Conservation (phyloP, 2,113 vertebrate species). For the Microtus richardsoni region DNA sequence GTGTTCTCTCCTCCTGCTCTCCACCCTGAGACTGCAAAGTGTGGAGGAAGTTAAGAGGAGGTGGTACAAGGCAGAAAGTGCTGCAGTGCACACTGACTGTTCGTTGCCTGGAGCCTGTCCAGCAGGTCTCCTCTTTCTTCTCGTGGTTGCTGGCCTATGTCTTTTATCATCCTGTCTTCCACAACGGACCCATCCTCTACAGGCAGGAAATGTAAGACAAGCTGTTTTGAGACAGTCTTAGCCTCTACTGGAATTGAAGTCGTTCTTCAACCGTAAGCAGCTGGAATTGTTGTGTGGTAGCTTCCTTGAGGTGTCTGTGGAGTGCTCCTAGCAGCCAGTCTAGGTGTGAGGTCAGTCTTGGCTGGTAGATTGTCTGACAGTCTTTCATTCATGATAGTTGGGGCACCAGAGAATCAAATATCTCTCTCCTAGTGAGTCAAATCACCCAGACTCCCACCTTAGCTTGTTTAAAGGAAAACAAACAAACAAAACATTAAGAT, state of each 20-base stretch:
- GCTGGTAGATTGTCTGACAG: background rate
- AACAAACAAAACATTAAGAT: background rate
- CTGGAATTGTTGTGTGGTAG: background rate
- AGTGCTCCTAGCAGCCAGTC: background rate
- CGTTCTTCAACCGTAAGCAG: background rate
- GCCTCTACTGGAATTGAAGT: too few species aligned
- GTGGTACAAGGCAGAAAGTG: conserved; percentile 93
- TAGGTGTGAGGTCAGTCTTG: background rate
- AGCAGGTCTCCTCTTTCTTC: conserved; percentile 81
- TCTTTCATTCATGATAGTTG: background rate
- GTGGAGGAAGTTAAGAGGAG: conserved; percentile 93
- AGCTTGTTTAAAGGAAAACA: background rate
- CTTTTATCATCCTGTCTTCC: conserved; percentile 97
- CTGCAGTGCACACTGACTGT: conserved; percentile 95
- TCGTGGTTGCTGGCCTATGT: conserved; percentile 92
- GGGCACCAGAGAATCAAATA: background rate
- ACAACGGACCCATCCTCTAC: conserved; percentile 94
- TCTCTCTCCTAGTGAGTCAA: background rate
- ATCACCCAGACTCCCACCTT: background rate
- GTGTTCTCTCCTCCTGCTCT: conserved; percentile 91
- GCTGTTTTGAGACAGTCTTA: background rate
- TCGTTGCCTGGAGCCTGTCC: conserved; percentile 89
- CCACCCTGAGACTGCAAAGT: conserved; percentile 89
- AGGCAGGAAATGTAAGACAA: background rate
- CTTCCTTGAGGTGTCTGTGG: background rate